These are phyloP conservation scores for Tenodera sinensis DNA, from an alignment of 2,888 invertebrate genomes.

Conservation along the genomic window DNA sequence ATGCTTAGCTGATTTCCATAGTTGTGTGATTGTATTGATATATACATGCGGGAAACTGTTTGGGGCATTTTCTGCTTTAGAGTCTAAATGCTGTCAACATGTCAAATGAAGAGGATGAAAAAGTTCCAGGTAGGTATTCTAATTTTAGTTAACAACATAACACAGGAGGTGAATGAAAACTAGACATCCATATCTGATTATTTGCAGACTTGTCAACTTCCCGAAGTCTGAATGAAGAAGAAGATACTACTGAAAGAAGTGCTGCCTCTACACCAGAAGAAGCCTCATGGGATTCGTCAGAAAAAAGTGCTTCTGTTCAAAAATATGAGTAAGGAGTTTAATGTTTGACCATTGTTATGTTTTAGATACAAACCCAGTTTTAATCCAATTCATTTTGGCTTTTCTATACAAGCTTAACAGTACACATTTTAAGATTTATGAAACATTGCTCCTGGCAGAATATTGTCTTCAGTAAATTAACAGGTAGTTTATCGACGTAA, in stretches of 20 bases:
- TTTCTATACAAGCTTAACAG: background rate
- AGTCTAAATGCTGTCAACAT: background rate
- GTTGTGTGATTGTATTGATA: background rate
- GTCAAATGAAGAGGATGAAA: background rate
- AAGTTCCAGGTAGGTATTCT: background rate
- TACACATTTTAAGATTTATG: too few species aligned
- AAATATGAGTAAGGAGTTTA: conserved; percentile 30
- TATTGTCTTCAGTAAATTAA: too few species aligned
- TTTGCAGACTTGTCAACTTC: background rate
- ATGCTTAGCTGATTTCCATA: background rate
- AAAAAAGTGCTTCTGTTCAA: conserved; percentile 29
- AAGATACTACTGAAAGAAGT: conserved; percentile 19
- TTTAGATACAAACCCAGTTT: too few species aligned
- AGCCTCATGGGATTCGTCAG: conserved; percentile 28
- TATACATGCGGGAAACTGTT: background rate
- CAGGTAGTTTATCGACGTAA: too few species aligned
- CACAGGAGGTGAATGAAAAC: background rate
- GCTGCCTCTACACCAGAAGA: conserved; percentile 27
- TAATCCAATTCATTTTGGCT: background rate
- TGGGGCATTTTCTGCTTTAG: background rate
- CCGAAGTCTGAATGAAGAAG: background rate
- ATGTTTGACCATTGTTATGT: background rate
- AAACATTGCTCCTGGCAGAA: too few species aligned
- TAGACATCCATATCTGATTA: background rate
- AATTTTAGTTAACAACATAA: background rate